A percentile compares a stretch with the other conserved stretches of the same genome.
These are phyloP conservation scores for Cebidichthys violaceus DNA, from an alignment of 2,113 vertebrate species.

Conservation along the genomic window DNA sequence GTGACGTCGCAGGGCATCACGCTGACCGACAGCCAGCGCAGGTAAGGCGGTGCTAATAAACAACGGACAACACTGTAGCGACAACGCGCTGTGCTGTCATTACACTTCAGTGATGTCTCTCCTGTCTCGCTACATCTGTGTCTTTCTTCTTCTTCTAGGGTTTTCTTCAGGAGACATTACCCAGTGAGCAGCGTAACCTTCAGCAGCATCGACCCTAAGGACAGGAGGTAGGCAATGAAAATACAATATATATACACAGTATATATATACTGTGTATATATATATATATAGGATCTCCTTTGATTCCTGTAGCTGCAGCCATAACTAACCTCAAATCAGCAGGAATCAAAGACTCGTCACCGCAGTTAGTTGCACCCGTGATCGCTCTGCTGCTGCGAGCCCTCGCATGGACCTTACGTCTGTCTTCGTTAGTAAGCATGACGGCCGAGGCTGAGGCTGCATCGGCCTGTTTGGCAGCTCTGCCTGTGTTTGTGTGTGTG, in stretches of 20 bases:
- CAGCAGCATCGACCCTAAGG: constrained; percentile 91
- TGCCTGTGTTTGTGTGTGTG: constrained; percentile 35
- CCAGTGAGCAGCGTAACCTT: constrained; percentile 91
- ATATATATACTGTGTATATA: too few species aligned
- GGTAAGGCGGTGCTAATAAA: constrained; percentile 71
- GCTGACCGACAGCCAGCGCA: constrained; percentile 91
- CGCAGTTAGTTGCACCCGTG: constrained; percentile 14
- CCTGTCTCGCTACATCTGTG: background rate
- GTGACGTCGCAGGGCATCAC: constrained; percentile 94
- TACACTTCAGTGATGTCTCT: background rate
- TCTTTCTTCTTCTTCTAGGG: constrained; percentile 72
- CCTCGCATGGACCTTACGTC: constrained; percentile 35
- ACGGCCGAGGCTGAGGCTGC: constrained; percentile 53
- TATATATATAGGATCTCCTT: background rate
- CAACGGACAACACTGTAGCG: background rate
- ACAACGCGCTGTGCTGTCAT: background rate
- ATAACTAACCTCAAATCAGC: constrained; percentile 32
- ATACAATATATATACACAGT: background rate
- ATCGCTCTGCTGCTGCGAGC: constrained; percentile 29
- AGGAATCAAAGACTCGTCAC: background rate
- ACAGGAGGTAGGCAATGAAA: constrained; percentile 85
- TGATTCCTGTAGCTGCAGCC: background rate
- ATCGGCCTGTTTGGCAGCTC: constrained; percentile 45
- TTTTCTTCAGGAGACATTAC: constrained; percentile 94
- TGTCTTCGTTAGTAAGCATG: constrained; percentile 31